Percentiles rank a stretch among this genome's conserved stretches.
Conservation (phyloP, 2,888 invertebrate genomes). For the Napeogenes inachia region DNA sequence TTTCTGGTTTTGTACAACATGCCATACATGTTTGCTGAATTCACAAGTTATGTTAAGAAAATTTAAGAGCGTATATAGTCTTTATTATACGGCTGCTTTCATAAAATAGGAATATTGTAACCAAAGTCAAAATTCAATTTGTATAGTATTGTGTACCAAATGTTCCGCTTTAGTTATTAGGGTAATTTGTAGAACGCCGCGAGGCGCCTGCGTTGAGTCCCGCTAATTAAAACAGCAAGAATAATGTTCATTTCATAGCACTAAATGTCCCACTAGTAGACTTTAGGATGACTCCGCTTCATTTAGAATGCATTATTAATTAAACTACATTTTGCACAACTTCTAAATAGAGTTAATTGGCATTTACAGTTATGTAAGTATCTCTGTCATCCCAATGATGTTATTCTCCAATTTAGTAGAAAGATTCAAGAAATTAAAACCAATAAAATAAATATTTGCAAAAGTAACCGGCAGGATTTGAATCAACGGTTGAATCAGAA, state of each 20-base stretch:
- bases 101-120: constrained; percentile 9
- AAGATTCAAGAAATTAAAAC: constrained; percentile 28
- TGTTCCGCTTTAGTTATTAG: constrained; percentile 30
- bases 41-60: too few relatives aligned
- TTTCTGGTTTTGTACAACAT: neutral
- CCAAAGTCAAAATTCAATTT: constrained; percentile 18
- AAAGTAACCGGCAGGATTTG: constrained; percentile 47
- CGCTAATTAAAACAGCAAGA: constrained; percentile 52
- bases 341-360: neutral
- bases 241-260: constrained; percentile 51
- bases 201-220: constrained; percentile 34
- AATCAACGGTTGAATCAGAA: constrained; percentile 54
- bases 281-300: constrained; percentile 26
- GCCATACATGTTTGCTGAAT: too few relatives aligned
- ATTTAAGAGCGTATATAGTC: neutral
- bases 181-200: constrained; percentile 30
- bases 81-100: neutral
- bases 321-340: constrained; percentile 33
- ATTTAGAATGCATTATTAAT: constrained; percentile 23
- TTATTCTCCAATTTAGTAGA: too few relatives aligned
- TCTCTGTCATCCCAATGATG: too few relatives aligned
- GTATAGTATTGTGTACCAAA: constrained; percentile 24
- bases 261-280: constrained; percentile 44
- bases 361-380: too few relatives aligned
- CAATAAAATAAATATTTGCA: constrained; percentile 48